Base-by-base conservation (phyloP, 2,113 vertebrate genomes). In the Verasper variegatus region DNA sequence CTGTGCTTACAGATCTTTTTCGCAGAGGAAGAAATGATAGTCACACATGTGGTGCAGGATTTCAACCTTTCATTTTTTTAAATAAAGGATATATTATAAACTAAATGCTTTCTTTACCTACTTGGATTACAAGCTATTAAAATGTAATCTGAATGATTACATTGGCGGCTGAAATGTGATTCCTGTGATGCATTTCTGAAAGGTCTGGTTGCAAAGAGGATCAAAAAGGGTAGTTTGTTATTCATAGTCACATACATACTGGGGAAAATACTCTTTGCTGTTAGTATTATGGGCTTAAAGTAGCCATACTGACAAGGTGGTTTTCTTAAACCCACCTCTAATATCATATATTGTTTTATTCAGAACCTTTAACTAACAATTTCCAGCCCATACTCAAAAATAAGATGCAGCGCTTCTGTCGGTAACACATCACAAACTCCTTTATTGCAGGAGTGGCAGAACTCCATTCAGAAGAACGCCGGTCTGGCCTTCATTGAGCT, bases 391-490 rank as follows among this genome's bases (percentile, higher is more conserved):
- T 5, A 49, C 17, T 18, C 11, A 13, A 54, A 20, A 74, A 12
- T 2, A 58, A 20, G 18, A 20, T 0, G 12, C 35, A 67, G 2
- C 26, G 17, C 45, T 21, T 75, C 4, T 52, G 2, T 55, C 11
- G 71, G 35, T 86, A 70, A 83, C 52, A 9, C 3, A 45, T 51
- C 5, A 15, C 18, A 31, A 24, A 17, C 80, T 92, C 82, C 94
- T 60, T 91, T 52, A 69, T 94, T 95, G 90, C 91, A 99, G 98
- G 97, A 99, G 89, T 99, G 97, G 98, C 97, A 99, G 91, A 99
- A 99, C 92, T 99, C 98, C 51, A 99, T 99, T 90, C 98, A 99
- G 94, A 99, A 99, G 95, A 99, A 99, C 74, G 97, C 97, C 80
- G 97, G 97, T 79, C 95, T 99, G 88, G 97, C 98, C 62, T 99